Percentiles rank a stretch among this genome's conserved stretches.
phyloP scores from a whole-genome alignment of 2,888 invertebrate genomes.

The Parochlus steinenii region DNA sequence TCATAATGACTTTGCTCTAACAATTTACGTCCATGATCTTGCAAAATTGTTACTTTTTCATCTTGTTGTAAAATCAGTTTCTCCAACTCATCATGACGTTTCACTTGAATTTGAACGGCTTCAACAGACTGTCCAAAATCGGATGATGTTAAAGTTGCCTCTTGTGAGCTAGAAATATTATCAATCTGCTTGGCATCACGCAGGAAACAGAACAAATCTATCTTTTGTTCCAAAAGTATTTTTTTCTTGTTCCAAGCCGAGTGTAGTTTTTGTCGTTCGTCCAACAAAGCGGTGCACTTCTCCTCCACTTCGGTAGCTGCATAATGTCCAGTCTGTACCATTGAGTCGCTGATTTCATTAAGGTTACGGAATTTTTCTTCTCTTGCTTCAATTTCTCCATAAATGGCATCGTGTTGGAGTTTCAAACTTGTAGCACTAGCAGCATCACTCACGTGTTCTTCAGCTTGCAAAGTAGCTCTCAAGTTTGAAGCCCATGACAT shows the following conservation, averaged over 20 bases:
- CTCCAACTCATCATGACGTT: constrained; percentile 91
- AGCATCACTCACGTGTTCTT: constrained; percentile 68
- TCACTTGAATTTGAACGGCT: constrained; percentile 74
- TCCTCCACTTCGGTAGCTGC: constrained; percentile 65
- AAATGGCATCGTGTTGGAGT: constrained; percentile 67
- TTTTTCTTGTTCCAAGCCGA: constrained; percentile 80
- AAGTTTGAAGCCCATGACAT: constrained; percentile 75
- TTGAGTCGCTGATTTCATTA: constrained; percentile 58
- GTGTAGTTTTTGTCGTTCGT: constrained; percentile 62
- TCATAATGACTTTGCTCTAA: constrained; percentile 85
- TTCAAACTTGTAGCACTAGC: constrained; percentile 64
- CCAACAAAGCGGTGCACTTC: constrained; percentile 56
- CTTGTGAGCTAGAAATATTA: constrained; percentile 74
- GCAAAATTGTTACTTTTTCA: constrained; percentile 65
- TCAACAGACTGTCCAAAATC: constrained; percentile 68
- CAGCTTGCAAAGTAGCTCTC: constrained; percentile 57
- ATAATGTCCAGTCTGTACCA: constrained; percentile 75
- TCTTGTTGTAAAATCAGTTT: constrained; percentile 73
- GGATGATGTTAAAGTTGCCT: constrained; percentile 52
- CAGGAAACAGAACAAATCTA: constrained; percentile 86
- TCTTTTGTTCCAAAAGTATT: constrained; percentile 74
- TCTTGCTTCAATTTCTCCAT: constrained; percentile 75
- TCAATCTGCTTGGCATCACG: constrained; percentile 87
- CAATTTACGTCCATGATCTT: constrained; percentile 73
- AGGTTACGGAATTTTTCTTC: constrained; percentile 63